A percentile compares a stretch with the other conserved stretches of the same genome.
Conservation (phyloP, 2,113 vertebrate species). For the Apodemus sylvaticus region DNA sequence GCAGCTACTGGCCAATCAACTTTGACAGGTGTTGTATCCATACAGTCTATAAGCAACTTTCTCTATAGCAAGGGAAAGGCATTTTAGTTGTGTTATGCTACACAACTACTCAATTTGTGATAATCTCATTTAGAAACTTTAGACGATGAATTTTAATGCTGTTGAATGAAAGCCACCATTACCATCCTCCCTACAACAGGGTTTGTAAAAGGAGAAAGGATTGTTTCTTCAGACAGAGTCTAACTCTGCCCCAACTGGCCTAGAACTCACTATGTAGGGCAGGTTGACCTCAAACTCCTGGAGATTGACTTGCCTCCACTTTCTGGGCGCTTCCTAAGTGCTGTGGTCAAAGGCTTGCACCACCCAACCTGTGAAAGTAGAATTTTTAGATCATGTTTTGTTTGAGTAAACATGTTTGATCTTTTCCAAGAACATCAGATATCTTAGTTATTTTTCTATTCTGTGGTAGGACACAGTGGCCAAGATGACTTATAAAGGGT, state of each 20-base stretch:
- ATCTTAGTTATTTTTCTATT: background rate
- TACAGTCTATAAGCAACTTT: too few species aligned
- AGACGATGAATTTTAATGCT: background rate
- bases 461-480: background rate
- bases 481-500: background rate
- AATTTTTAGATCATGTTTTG: background rate
- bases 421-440: background rate
- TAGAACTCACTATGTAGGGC: background rate
- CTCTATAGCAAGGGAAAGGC: background rate
- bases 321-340: background rate
- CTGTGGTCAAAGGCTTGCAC: background rate
- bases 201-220: conserved; percentile 2
- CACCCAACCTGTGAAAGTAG: background rate
- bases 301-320: background rate
- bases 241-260: background rate
- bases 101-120: background rate
- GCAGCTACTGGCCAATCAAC: too few species aligned
- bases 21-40: too few species aligned
- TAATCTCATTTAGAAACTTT: background rate
- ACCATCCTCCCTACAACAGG: background rate
- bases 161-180: background rate
- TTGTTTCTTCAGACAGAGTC: background rate
- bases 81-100: conserved; percentile 21
- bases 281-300: background rate
- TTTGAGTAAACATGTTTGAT: background rate